Evolutionary conservation across 1,140 invertebrate species (phyloP), one percentile per base, ranked within the genome.

Genomic region (Bombus confusus): DNA sequence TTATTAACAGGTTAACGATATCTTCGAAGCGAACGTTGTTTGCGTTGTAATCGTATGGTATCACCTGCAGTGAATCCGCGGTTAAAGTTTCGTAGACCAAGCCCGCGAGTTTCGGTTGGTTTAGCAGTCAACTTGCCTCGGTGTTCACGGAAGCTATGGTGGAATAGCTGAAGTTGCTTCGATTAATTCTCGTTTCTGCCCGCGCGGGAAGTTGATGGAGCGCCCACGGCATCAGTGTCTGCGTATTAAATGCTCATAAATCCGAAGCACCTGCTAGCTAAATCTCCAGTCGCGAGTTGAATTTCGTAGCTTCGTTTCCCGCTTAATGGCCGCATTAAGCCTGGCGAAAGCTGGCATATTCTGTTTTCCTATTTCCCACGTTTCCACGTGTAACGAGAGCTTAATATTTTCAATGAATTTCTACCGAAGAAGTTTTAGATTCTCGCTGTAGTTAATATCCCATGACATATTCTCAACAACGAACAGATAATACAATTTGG

Each of bases 161-260:
- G 64, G 80, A 90, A 86, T 87, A 80, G 85, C 72, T 62, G 75
- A 90, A 90, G 88, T 90, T 87, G 75, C 81, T 90, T 85, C 88
- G 88, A 90, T 90, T 90, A 85, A 90, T 90, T 87, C 88, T 76
- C 78, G 78, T 89, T 84, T 57, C 80, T 72, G 66, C 13, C 72
- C 39, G 71, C 3, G 72, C 34, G 62, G 88, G 68, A 89, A 90
- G 79, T 89, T 72, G 88, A 89, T 87, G 86, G 87, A 72, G 68
- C 84, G 75, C 82, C 75, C 34, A 28, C 31, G 76, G 71, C 43
- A 57, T 80, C 78, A 31, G 41, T 79, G 68, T 80, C 83, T 72
- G 68, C 76, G 83, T 85, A 85, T 85, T 85, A 85, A 85, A 85
- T 85, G 83, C 76, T 62, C 83, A 85, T 85, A 85, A 85, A 85